Evolutionary conservation across 2,888 invertebrate species (phyloP).

Genomic region (Oxytorus armatus): DNA sequence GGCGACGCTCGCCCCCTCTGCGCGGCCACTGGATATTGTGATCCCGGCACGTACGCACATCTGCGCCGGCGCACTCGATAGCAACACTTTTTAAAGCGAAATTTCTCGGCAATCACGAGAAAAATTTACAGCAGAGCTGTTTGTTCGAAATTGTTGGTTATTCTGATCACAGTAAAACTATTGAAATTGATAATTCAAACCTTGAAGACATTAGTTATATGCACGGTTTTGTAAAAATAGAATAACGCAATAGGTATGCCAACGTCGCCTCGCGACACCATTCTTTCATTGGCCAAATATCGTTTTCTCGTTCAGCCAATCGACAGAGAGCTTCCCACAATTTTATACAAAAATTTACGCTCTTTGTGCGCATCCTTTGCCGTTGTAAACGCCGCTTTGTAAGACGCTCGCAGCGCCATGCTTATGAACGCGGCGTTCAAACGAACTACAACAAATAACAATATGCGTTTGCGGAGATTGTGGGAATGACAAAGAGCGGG

Average conservation of each 20-base stretch:
- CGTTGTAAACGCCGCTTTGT: conserved; percentile 9
- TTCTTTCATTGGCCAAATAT: too few species aligned
- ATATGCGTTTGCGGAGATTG: conserved; percentile 59
- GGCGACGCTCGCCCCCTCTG: conserved; percentile 32
- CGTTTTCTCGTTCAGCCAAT: too few species aligned
- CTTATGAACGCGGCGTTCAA: conserved; percentile 38
- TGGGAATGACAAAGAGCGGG: conserved; percentile 75
- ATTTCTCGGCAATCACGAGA: not conserved
- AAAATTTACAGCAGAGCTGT: not conserved
- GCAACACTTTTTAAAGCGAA: conserved; percentile 29
- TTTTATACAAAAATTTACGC: too few species aligned
- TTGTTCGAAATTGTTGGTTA: too few species aligned
- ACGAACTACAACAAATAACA: conserved; percentile 60
- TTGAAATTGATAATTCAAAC: too few species aligned
- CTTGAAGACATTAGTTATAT: too few species aligned
- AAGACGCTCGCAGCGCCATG: conserved; percentile 41
- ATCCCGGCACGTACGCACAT: conserved; percentile 70
- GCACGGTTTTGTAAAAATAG: too few species aligned
- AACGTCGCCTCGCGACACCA: too few species aligned
- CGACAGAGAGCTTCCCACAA: too few species aligned
- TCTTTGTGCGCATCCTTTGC: not conserved
- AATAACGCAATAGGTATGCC: too few species aligned
- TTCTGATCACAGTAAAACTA: too few species aligned
- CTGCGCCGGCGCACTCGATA: conserved; percentile 61
- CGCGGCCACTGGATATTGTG: conserved; percentile 59